phyloP scores from a whole-genome alignment of 2,888 invertebrate species.

The Oxycera nigricornis region DNA sequence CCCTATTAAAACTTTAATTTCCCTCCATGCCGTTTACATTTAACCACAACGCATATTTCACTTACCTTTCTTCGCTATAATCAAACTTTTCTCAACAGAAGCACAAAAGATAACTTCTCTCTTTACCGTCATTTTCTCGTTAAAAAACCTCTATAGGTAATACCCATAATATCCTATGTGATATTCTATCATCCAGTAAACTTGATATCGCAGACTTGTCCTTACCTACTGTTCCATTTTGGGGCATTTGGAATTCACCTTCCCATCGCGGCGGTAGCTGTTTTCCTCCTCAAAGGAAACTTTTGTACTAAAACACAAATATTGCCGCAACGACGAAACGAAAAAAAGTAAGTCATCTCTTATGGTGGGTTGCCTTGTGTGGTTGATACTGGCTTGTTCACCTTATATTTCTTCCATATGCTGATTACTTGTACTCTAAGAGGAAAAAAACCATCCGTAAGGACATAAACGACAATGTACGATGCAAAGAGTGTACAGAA shows the following conservation, averaged over 20 bases:
- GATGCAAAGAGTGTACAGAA: background rate
- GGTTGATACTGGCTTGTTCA: background rate
- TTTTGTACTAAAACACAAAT: conserved; percentile 25
- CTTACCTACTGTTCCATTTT: background rate
- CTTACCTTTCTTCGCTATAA: background rate
- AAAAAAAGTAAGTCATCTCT: background rate
- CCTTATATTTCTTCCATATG: conserved; percentile 7
- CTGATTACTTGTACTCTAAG: conserved; percentile 3
- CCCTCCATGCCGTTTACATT: background rate
- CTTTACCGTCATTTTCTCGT: background rate
- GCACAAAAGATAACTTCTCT: background rate
- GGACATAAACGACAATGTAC: conserved; percentile 19
- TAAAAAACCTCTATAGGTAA: conserved; percentile 13
- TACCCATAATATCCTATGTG: conserved; percentile 4
- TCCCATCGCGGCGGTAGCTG: background rate
- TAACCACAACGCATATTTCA: background rate
- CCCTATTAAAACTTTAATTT: conserved; percentile 1
- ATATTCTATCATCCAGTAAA: background rate
- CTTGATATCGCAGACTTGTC: conserved; percentile 5
- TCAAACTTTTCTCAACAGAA: background rate
- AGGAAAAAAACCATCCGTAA: background rate
- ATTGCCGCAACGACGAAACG: background rate
- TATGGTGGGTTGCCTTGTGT: background rate
- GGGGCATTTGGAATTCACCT: background rate
- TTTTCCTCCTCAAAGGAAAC: background rate